phyloP scores from a whole-genome alignment of 2,113 vertebrate genomes.

The Potamarius usumacintae region DNA sequence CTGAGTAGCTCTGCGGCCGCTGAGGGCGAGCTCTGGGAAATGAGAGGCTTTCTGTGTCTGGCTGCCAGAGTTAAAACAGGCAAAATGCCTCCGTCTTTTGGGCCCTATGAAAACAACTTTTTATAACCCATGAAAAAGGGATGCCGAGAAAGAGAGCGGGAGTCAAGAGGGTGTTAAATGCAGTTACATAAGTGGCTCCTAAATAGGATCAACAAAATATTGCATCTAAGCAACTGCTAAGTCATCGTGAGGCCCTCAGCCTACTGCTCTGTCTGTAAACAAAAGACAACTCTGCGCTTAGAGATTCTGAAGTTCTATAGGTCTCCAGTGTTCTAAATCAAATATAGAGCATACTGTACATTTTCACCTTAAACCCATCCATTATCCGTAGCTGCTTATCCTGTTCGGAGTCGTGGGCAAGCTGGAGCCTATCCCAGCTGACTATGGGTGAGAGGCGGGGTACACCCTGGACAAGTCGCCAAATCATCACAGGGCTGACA shows the following conservation, averaged over 20 bases:
- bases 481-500: no score
- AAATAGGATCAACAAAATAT: constrained; percentile 47
- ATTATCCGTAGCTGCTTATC: no score
- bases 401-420: no score
- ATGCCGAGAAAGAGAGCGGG: constrained; percentile 32
- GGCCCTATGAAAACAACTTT: constrained; percentile 58
- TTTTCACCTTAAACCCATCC: neutral
- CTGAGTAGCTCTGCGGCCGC: constrained; percentile 50
- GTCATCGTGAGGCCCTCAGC: constrained; percentile 18
- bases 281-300: neutral
- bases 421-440: no score
- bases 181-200: constrained; percentile 41
- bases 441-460: no score
- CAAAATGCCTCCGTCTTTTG: constrained; percentile 43
- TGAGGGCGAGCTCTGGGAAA: constrained; percentile 46
- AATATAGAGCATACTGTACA: neutral
- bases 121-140: constrained; percentile 49
- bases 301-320: neutral
- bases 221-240: constrained; percentile 32
- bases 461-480: no score
- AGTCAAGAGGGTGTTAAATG: constrained; percentile 18
- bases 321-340: neutral
- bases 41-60: constrained; percentile 57
- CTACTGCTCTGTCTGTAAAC: neutral
- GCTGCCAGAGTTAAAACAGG: constrained; percentile 54